These are phyloP conservation scores for Macaria notata DNA, from an alignment of 2,888 invertebrate genomes.

Conservation along the genomic window DNA sequence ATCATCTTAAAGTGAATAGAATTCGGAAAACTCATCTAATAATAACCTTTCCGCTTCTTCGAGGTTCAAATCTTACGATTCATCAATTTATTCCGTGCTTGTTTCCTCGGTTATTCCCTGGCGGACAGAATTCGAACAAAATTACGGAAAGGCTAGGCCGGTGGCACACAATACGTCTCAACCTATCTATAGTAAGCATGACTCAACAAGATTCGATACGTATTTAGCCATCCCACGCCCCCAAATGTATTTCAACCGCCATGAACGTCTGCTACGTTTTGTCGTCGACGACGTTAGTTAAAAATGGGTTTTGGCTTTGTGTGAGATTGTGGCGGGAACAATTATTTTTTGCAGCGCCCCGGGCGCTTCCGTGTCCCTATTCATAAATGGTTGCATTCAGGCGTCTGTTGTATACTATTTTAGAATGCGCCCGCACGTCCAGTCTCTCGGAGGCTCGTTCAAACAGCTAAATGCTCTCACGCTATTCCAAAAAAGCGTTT, in stretches of 20 bases:
- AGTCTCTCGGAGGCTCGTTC: constrained; percentile 2
- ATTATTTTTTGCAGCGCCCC: constrained; percentile 57
- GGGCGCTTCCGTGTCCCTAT: constrained; percentile 52
- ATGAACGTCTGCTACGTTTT: constrained; percentile 44
- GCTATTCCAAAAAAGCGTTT: too few species aligned
- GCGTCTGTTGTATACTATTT: constrained; percentile 51
- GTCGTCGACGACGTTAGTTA: constrained; percentile 47
- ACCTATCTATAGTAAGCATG: constrained; percentile 25
- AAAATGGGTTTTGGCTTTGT: constrained; percentile 58
- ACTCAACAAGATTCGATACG: constrained; percentile 25
- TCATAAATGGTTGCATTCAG: constrained; percentile 61
- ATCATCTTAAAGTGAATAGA: too few species aligned
- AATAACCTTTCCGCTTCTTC: neutral
- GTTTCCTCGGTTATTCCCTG: neutral
- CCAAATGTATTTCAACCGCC: constrained; percentile 28
- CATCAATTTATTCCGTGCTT: neutral
- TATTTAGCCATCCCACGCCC: constrained; percentile 24
- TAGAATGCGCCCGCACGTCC: constrained; percentile 28
- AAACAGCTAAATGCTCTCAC: constrained; percentile 17
- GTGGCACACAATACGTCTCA: constrained; percentile 21
- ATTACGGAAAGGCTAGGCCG: constrained; percentile 11
- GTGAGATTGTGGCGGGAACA: constrained; percentile 53
- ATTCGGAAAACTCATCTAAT: too few species aligned
- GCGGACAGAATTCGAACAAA: constrained; percentile 13
- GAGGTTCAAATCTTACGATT: neutral